Conservation (phyloP, 2,888 invertebrate genomes). For the Cryptocheilus praepositus region DNA sequence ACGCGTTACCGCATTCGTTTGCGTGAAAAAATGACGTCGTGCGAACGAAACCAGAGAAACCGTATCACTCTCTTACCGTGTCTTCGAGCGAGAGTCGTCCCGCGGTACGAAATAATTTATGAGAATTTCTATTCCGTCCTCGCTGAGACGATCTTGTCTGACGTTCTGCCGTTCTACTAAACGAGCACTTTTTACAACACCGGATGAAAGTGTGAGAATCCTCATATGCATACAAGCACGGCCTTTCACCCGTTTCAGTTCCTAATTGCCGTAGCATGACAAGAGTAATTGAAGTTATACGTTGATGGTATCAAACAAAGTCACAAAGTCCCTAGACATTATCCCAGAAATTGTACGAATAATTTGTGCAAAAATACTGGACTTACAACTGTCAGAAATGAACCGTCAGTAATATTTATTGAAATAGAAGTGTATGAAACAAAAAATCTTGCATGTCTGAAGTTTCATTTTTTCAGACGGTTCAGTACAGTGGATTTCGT, state of each 20-base stretch:
- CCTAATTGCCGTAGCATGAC: constrained; percentile 18
- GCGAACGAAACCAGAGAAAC: constrained; percentile 47
- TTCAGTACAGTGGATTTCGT: no score
- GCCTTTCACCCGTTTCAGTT: constrained; percentile 53
- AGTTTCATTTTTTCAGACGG: no score
- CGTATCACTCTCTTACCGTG: constrained; percentile 45
- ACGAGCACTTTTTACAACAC: constrained; percentile 45
- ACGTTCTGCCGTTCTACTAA: constrained; percentile 21
- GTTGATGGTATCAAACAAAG: no score
- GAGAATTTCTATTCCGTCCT: constrained; percentile 59
- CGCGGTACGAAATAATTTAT: constrained; percentile 47
- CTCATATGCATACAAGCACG: constrained; percentile 48
- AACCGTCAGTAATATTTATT: no score
- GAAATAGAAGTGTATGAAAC: no score
- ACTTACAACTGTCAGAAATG: no score
- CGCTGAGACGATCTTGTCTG: constrained; percentile 29
- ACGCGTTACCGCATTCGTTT: not conserved
- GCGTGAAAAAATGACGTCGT: constrained; percentile 30
- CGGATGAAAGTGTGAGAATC: constrained; percentile 67
- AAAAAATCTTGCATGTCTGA: no score
- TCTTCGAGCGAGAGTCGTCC: constrained; percentile 40
- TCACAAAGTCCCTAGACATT: no score
- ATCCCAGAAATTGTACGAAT: no score
- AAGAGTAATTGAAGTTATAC: not conserved
- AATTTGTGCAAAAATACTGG: no score